Conservation (phyloP, 2,888 invertebrate genomes). For the Synanthedon vespiformis region DNA sequence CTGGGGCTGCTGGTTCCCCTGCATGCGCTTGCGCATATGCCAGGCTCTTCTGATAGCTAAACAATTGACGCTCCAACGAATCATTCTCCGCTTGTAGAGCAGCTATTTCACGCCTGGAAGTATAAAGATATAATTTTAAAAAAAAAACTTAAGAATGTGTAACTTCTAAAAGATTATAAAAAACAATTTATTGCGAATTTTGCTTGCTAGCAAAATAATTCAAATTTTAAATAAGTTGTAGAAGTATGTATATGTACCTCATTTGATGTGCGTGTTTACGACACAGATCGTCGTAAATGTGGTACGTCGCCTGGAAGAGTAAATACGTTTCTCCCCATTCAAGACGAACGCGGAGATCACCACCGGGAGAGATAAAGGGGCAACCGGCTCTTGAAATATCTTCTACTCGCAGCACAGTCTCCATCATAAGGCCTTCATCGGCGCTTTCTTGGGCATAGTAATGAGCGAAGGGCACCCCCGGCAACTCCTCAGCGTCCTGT, state of each 20-base stretch:
- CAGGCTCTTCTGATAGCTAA: slow-evolving; percentile 85
- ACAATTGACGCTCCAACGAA: slow-evolving; percentile 82
- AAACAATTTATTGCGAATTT: too few species aligned
- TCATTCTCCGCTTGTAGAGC: slow-evolving; percentile 87
- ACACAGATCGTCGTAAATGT: slow-evolving; percentile 85
- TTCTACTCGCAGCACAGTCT: slow-evolving; percentile 79
- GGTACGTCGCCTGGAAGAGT: slow-evolving; percentile 84
- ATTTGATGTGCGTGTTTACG: slow-evolving; percentile 86
- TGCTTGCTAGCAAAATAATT: too few species aligned
- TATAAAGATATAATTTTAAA: slow-evolving; percentile 1
- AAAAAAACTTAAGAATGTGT: background rate
- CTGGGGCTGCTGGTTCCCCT: slow-evolving; percentile 52
- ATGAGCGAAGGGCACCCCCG: slow-evolving; percentile 81
- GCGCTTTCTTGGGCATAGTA: slow-evolving; percentile 84
- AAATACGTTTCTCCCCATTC: slow-evolving; percentile 87
- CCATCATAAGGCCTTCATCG: slow-evolving; percentile 86
- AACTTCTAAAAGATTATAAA: too few species aligned
- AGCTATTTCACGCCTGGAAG: slow-evolving; percentile 79
- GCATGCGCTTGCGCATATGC: slow-evolving; percentile 77
- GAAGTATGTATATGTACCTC: slow-evolving; percentile 67
- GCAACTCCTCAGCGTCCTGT: slow-evolving; percentile 74
- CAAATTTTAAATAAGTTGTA: too few species aligned
- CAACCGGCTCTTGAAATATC: slow-evolving; percentile 77
- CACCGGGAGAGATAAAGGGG: slow-evolving; percentile 78
- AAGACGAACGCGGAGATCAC: slow-evolving; percentile 79